Evolutionary conservation across 2,888 invertebrate species (phyloP), one percentile per base, ranked within the genome.

Genomic region (Metopia argyrocephala): DNA sequence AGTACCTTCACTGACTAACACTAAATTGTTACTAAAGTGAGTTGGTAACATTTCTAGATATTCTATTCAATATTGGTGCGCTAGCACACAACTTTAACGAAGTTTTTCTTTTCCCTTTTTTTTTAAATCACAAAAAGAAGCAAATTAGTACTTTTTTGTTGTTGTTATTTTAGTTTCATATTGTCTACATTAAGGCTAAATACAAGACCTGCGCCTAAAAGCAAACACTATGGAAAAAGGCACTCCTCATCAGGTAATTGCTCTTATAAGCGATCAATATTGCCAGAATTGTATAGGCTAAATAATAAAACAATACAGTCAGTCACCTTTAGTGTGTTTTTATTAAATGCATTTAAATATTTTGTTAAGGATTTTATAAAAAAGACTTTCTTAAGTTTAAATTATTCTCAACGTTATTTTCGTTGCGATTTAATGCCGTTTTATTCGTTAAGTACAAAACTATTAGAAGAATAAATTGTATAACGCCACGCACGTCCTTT

Each of bases 171-270:
- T 59, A 28, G 3, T 61, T 62, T 31, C 38, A 59, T n/a, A 25
- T 48, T 70, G 75, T 65, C 76, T 80, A 57, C 50, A 74, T 76
- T 81, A 69, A 69, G 76, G 76, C 76, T 74, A 74, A 65, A 74
- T 78, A 70, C 48, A 81, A 81, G 80, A 81, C 80, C 65, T 81
- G 80, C 80, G 80, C 80, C 80, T 81, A 78, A 81, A 81, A 81
- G 78, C 69, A 74, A 73, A 78, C 69, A 78, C 74, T 61, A 74
- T n/a, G 15, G 15, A 38, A 31, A 45, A 78, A 65, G 78, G 65
- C 80, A 80, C 78, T 74, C 74, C 74, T 78, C 45, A 23, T 28
- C 75, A 70, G 69, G 65, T 74, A 81, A 78, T 81, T 81, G 76
- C 80, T 70, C 80, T 74, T 76, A 74, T 78, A 70, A 76, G 70